Base-by-base conservation (phyloP, 2,113 vertebrate genomes). In the Orientallactaga bullata region DNA sequence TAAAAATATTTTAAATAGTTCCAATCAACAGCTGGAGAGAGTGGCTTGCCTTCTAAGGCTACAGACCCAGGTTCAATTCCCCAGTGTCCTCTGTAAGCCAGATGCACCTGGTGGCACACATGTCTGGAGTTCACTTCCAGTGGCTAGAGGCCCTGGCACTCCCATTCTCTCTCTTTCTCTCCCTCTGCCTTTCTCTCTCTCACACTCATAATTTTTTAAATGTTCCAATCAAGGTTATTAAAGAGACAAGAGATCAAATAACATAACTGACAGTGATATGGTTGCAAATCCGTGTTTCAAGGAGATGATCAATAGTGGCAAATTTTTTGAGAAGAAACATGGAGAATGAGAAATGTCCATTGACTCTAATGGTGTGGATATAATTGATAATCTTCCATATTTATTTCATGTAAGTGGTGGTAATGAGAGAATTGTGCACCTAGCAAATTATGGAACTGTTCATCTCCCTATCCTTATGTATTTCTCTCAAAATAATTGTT, bases 281-380 rank as follows among this genome's bases (percentile, higher is more conserved):
- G 42, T 47, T 47, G 42, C 42, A 47, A 47, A 47, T 47, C 5
- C 5, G 8, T 47, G 8, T 47, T 90, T 71, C 23, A 74, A 86
- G 82, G 26, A 92, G 58, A 32, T 84, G n/a, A 88, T 76, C 73
- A 76, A 74, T 30, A 88, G n/a, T 47, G 30, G 91, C 61, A 93
- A 80, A 60, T 85, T 39, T 26, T 60, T 76, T 4, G 39, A 66
- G 58, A 74, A 6, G 17, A 89, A 76, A 92, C 13, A 63, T 15
- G 13, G 77, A 17, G 55, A 61, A 37, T 92, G 55, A 94, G 17
- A 65, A 39, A 76, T 18, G 8, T 24, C 35, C n/a, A 39, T 71
- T 88, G 35, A 30, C 74, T 76, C 86, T 69, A 61, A 89, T 15
- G 39, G 42, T 55, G n/a, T 68, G n/a, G n/a, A 42, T 10, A 76